Percentiles rank a stretch among this genome's conserved stretches.
These are phyloP conservation scores for Hesperophylax magnus DNA, from an alignment of 1,140 invertebrate genomes.

Conservation along the genomic window DNA sequence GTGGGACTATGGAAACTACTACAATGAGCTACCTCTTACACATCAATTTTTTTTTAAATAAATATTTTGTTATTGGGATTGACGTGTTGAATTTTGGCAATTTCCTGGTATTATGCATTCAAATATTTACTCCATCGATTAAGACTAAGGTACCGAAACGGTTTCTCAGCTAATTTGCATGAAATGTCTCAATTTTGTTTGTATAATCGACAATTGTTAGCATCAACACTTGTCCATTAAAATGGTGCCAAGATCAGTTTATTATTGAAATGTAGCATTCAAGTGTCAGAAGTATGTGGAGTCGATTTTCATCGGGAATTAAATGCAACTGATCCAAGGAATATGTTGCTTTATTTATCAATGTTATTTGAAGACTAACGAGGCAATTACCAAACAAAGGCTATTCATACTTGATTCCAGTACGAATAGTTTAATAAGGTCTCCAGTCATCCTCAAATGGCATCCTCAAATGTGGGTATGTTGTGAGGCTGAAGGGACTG, in stretches of 20 bases:
- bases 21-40: no score
- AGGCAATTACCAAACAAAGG: no score
- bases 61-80: background rate
- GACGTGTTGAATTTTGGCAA: background rate
- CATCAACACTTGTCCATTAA: slow-evolving; percentile 5
- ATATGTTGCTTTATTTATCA: no score
- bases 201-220: background rate
- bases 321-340: no score
- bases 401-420: no score
- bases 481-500: no score
- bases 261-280: slow-evolving; percentile 1
- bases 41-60: background rate
- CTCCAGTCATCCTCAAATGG: no score
- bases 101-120: background rate
- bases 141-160: background rate
- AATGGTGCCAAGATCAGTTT: background rate
- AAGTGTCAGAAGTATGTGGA: background rate
- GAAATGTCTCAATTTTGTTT: background rate
- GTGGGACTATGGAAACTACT: no score
- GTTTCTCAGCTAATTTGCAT: background rate
- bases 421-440: no score
- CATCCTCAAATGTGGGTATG: no score
- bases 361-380: no score
- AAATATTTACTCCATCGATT: background rate
- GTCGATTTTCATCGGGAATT: no score